Evolutionary conservation across 2,888 invertebrate genomes (phyloP).

Genomic region (Stenodema calcarata): DNA sequence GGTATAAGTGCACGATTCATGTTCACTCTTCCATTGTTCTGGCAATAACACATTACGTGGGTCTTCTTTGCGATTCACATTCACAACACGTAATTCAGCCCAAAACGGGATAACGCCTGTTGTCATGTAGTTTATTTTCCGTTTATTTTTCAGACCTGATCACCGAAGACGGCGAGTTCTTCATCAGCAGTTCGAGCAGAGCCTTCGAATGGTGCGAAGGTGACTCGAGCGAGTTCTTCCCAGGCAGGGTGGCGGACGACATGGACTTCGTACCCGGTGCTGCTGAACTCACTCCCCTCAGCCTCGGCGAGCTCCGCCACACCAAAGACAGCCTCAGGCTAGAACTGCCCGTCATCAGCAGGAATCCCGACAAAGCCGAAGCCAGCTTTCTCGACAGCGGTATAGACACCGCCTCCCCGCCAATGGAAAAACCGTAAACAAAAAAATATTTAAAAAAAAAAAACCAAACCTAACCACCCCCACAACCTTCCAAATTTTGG

Average conservation of each 20-base stretch:
- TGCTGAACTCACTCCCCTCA: conserved; percentile 58
- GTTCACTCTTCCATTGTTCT: no score
- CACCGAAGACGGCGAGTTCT: conserved; percentile 71
- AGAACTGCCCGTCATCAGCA: conserved; percentile 64
- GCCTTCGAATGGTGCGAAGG: conserved; percentile 67
- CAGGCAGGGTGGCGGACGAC: conserved; percentile 50
- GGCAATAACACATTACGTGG: no score
- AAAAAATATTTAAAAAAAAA: no score
- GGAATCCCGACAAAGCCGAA: conserved; percentile 63
- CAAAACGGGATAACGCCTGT: no score
- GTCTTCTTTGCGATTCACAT: no score
- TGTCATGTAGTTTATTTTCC: neutral
- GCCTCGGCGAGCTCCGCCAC: conserved; percentile 74
- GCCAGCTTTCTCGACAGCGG: conserved; percentile 67
- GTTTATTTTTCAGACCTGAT: conserved; percentile 62
- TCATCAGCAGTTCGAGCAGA: conserved; percentile 74
- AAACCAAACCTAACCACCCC: no score
- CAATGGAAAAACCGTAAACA: neutral
- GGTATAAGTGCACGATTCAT: no score
- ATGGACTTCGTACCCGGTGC: conserved; percentile 54
- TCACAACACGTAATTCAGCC: no score
- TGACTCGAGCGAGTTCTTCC: conserved; percentile 56
- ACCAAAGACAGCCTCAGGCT: conserved; percentile 75
- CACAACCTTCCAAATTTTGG: neutral
- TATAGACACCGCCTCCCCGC: conserved; percentile 45